A percentile compares a stretch with the other conserved stretches of the same genome.
phyloP scores from a whole-genome alignment of 2,113 vertebrate genomes.

The Rousettus leschenaultii region DNA sequence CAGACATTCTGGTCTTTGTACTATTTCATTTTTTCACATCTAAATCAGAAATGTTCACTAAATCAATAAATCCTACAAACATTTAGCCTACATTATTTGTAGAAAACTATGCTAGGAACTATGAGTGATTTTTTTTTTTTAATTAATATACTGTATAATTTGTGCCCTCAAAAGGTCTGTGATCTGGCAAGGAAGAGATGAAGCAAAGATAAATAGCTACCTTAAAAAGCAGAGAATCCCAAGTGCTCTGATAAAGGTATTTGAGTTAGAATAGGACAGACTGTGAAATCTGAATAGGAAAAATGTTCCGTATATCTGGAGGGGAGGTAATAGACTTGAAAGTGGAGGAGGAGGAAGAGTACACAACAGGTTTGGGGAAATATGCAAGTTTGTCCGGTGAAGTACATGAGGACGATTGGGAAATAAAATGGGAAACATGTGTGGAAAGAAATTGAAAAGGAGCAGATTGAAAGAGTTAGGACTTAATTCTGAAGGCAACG shows the following conservation, averaged over 20 bases:
- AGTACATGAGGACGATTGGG: neutral
- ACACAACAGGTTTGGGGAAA: neutral
- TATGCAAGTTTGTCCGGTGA: neutral
- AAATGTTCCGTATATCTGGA: neutral
- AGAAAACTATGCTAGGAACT: neutral
- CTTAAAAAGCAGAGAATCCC: conserved; percentile 4
- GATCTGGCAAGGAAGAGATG: neutral
- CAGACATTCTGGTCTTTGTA: neutral
- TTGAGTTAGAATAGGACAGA: neutral
- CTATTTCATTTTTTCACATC: neutral
- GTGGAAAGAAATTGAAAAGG: conserved; percentile 1
- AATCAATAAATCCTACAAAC: neutral
- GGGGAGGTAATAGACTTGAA: neutral
- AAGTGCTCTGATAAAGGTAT: neutral
- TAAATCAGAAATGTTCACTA: neutral
- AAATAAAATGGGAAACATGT: neutral
- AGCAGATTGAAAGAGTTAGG: neutral
- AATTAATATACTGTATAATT: neutral
- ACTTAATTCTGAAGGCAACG: neutral
- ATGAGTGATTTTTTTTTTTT: neutral
- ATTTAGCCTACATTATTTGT: neutral
- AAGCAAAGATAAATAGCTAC: conserved; percentile 7
- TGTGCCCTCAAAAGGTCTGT: neutral
- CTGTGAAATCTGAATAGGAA: conserved; percentile 13
- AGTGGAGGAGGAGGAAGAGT: neutral